Evolutionary conservation across 2,888 invertebrate genomes (phyloP), one percentile per base, ranked within the genome.

Genomic region (Busseola fusca): DNA sequence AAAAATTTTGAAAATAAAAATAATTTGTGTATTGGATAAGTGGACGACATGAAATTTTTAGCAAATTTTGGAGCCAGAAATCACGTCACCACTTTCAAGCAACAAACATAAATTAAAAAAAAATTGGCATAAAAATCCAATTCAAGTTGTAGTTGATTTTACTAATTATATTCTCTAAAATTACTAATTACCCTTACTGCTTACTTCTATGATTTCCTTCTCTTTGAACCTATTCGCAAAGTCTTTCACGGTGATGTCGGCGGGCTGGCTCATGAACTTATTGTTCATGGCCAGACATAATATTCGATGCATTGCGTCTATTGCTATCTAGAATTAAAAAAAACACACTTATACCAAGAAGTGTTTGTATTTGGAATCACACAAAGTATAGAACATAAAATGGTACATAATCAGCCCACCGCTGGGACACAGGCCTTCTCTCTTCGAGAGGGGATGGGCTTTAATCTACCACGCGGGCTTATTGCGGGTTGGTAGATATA

Each of bases 231-330:
- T 80, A 63, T 85, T 86, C 25, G 88, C 86, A 76, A 95, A 94
- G 81, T 94, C 93, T 18, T 88, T 86, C 0, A 85, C 84, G 0
- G 89, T 85, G 12, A 91, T 52, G 0, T 86, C 84, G 3, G 79
- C 52, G 9, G 85, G 86, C 66, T 84, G 87, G 3, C 80, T 64
- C 56, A 92, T 67, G 50, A 89, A 88, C 60, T 91, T 91, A 86
- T 95, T 93, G 78, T 93, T 89, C 95, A 96, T 94, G 18, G 93
- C 89, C 16, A 93, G 80, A 82, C 94, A 95, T n/a, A 96, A 81
- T 58, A 96, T 91, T 57, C 93, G 89, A 79, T 94, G 94, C 52
- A 91, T 95, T 10, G 93, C 93, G 57, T 93, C 91, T 76, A 96
- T 75, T 1, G 96, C 91, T 2, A 91, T 87, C 96, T 96, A 88